A percentile compares a stretch with the other conserved stretches of the same genome.
These are phyloP conservation scores for Eurosta solidaginis DNA, from an alignment of 1,140 invertebrate species.

Conservation along the genomic window DNA sequence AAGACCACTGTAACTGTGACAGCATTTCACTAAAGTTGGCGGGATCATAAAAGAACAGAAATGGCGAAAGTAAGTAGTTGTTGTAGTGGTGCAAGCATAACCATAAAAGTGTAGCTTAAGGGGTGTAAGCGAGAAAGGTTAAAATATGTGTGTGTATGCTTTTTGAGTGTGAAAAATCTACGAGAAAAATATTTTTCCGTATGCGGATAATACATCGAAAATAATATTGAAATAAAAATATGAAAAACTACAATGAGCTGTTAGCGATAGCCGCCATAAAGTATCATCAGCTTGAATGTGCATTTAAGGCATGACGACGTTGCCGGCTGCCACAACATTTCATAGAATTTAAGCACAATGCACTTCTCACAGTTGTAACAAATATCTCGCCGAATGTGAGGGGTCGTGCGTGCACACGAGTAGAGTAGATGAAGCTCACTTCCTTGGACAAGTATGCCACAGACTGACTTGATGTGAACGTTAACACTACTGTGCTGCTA, in stretches of 20 bases:
- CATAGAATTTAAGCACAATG: background rate
- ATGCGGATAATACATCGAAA: background rate
- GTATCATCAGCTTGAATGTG: conserved; percentile 8
- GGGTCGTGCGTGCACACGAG: too few species aligned
- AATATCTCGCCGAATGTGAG: too few species aligned
- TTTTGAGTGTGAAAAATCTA: too few species aligned
- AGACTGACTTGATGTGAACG: too few species aligned
- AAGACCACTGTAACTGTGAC: background rate
- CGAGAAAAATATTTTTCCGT: conserved; percentile 13
- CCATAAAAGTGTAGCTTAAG: background rate
- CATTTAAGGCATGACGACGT: background rate
- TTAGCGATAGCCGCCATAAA: conserved; percentile 11
- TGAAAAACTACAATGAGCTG: background rate
- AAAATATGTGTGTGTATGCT: background rate
- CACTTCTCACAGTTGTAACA: too few species aligned
- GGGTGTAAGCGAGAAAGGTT: background rate
- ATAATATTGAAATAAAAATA: conserved; percentile 5
- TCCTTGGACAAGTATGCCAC: too few species aligned
- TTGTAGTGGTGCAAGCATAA: background rate
- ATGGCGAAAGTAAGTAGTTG: background rate
- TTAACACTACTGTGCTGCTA: too few species aligned
- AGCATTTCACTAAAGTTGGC: background rate
- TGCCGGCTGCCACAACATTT: background rate
- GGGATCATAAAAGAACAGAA: background rate
- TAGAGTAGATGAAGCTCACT: too few species aligned